Conservation (phyloP, 2,113 vertebrate species). For the Clarias batrachus region DNA sequence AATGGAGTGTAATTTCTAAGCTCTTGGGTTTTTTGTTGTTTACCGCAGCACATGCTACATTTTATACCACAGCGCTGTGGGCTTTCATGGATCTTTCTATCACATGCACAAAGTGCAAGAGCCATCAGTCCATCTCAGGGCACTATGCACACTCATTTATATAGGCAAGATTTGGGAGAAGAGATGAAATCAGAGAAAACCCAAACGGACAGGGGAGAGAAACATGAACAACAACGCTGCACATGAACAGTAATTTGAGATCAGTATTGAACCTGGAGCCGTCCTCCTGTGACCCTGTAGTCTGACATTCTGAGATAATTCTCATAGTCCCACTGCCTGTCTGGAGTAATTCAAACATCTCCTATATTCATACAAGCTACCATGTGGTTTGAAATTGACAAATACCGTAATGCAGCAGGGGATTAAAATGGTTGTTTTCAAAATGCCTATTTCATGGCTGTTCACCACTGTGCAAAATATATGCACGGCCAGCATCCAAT, state of each 20-base stretch:
- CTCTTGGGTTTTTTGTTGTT: conserved; percentile 10
- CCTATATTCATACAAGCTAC: background rate
- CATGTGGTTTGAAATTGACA: conserved; percentile 11
- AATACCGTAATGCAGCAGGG: background rate
- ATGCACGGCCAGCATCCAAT: conserved; percentile 11
- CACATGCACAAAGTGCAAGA: background rate
- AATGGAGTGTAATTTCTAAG: conserved; percentile 18
- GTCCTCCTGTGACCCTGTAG: background rate
- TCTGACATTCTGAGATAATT: background rate
- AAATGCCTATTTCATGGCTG: conserved; percentile 4
- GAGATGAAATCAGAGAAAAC: background rate
- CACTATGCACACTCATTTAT: background rate
- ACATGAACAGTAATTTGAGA: background rate
- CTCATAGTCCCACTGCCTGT: background rate
- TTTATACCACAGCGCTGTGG: background rate
- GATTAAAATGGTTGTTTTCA: conserved; percentile 19
- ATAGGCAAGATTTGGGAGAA: background rate
- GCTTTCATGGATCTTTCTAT: background rate
- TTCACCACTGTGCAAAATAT: conserved; percentile 15
- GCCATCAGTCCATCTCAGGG: background rate
- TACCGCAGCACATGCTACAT: background rate
- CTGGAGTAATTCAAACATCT: conserved; percentile 16
- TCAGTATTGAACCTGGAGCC: background rate
- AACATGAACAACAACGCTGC: background rate
- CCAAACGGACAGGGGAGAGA: background rate